phyloP scores from a whole-genome alignment of 1,140 invertebrate genomes.

The Batillaria attramentaria region DNA sequence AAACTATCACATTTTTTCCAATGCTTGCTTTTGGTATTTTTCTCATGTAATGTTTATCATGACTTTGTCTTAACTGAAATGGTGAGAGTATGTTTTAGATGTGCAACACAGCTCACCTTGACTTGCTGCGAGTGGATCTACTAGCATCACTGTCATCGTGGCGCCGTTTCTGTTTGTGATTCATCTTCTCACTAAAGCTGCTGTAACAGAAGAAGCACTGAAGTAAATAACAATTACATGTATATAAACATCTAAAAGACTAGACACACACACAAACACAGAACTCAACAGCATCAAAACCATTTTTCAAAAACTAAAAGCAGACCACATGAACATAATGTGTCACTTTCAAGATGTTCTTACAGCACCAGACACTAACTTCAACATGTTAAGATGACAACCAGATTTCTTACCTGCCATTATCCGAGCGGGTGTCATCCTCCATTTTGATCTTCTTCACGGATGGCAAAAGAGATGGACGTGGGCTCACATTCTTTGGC shows the following conservation, averaged over 20 bases:
- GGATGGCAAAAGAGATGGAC: conserved; percentile 39
- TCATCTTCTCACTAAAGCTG: conserved; percentile 16
- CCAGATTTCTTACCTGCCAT: conserved; percentile 21
- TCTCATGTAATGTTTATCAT: no score
- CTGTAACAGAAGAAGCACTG: conserved; percentile 22
- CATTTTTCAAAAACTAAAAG: neutral
- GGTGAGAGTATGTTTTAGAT: no score
- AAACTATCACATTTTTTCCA: neutral
- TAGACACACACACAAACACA: no score
- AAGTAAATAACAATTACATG: conserved; percentile 43
- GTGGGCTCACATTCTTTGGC: conserved; percentile 62
- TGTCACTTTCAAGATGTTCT: no score
- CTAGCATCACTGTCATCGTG: conserved; percentile 41
- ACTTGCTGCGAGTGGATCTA: conserved; percentile 32
- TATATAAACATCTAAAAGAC: no score
- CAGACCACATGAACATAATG: conserved; percentile 33
- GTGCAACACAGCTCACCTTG: conserved; percentile 13
- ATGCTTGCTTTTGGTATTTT: no score
- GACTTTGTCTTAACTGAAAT: no score
- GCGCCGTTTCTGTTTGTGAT: conserved; percentile 16
- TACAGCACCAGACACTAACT: no score
- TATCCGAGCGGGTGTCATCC: conserved; percentile 47
- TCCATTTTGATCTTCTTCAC: conserved; percentile 50
- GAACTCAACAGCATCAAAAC: no score
- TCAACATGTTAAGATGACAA: neutral